Percentiles rank a stretch among this genome's conserved stretches.
Conservation (phyloP, 2,797 vertebrate species). For the Mormyrus hasselquistii region DNA sequence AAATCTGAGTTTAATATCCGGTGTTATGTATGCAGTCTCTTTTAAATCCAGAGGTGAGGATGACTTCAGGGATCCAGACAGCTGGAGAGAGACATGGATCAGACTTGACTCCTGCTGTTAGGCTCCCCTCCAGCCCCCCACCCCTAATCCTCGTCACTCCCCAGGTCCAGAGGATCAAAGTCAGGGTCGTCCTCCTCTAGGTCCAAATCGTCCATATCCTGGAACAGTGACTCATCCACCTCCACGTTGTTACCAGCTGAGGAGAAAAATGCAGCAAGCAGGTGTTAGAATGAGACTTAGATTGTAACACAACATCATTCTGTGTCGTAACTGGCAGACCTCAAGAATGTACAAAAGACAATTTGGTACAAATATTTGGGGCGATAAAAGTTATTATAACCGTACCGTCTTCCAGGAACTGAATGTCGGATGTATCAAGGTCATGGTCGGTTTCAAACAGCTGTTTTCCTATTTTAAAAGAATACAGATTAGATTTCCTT, state of each 20-base stretch:
- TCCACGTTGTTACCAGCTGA: constrained; percentile 90
- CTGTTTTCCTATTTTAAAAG: constrained; percentile 74
- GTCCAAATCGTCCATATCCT: constrained; percentile 93
- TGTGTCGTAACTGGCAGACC: not conserved
- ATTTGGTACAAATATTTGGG: not conserved
- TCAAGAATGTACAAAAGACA: not conserved
- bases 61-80: not conserved
- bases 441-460: constrained; percentile 96
- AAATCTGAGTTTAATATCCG: constrained; percentile 8
- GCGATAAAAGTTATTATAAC: not conserved
- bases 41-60: not conserved
- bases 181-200: constrained; percentile 89
- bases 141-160: constrained; percentile 74
- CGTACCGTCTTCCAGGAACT: constrained; percentile 93
- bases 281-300: not conserved
- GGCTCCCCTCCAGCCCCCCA: constrained; percentile 25
- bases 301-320: not conserved
- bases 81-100: not conserved
- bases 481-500: not conserved
- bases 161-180: constrained; percentile 79
- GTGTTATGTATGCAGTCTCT: constrained; percentile 6
- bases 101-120: not conserved
- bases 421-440: constrained; percentile 95
- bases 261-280: constrained; percentile 10
- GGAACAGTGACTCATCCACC: constrained; percentile 94